Conservation (phyloP, 2,888 invertebrate genomes). For the Spialia ferax region DNA sequence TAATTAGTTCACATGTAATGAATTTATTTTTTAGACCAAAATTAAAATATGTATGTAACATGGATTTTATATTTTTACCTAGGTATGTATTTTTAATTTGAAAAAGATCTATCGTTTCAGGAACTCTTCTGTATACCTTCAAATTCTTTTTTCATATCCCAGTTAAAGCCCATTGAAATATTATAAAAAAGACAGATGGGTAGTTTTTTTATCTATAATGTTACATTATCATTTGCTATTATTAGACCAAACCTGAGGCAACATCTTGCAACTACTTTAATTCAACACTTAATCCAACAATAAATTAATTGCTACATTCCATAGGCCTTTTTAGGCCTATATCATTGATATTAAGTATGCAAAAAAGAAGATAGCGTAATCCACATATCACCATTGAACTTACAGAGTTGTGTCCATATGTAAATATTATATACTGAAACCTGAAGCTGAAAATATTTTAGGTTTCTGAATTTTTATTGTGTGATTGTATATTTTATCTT, state of each 20-base stretch:
- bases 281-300: slow-evolving; percentile 6
- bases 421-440: slow-evolving; percentile 43
- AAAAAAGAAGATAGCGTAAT: slow-evolving; percentile 45
- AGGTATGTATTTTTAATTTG: background rate
- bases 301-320: slow-evolving; percentile 64
- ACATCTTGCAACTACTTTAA: background rate
- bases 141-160: background rate
- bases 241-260: slow-evolving; percentile 6
- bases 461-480: slow-evolving; percentile 36
- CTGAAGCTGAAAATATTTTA: slow-evolving; percentile 27
- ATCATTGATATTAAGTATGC: slow-evolving; percentile 14
- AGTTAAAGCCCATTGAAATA: background rate
- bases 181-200: background rate
- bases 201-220: background rate
- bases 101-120: background rate
- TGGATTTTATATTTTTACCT: too few species aligned
- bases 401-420: slow-evolving; percentile 40
- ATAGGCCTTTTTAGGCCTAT: slow-evolving; percentile 51
- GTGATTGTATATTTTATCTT: slow-evolving; percentile 44
- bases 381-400: slow-evolving; percentile 53
- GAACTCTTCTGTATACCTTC: slow-evolving; percentile 18
- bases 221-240: slow-evolving; percentile 1
- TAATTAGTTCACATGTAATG: background rate
- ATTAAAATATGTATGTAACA: too few species aligned
- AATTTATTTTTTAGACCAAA: background rate